Percentiles rank a stretch among this genome's conserved stretches.
These are phyloP conservation scores for Ormyrus pomaceus DNA, from an alignment of 2,888 invertebrate species.

Conservation along the genomic window DNA sequence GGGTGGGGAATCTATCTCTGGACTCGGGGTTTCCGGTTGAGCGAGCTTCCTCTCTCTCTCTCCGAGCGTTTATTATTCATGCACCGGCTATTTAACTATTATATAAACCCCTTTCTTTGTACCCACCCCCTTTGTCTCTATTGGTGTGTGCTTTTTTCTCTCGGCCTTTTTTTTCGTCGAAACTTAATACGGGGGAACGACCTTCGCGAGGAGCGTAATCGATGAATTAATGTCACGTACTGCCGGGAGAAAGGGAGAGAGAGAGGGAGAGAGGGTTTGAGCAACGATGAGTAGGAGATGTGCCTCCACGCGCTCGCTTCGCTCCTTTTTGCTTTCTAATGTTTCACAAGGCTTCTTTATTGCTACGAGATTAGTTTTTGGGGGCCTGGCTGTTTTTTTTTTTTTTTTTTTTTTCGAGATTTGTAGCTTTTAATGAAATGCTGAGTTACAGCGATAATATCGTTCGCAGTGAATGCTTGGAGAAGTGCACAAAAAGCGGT, in stretches of 20 bases:
- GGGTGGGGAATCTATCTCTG: conserved; percentile 17
- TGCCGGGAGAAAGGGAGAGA: not conserved
- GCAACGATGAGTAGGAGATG: too few species aligned
- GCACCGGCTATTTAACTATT: conserved; percentile 21
- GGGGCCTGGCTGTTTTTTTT: too few species aligned
- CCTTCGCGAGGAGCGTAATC: conserved; percentile 46
- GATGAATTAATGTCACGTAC: conserved; percentile 39
- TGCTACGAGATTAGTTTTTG: too few species aligned
- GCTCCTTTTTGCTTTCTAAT: too few species aligned
- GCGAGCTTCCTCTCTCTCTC: conserved; percentile 7
- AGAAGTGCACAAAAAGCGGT: not conserved
- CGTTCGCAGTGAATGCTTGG: too few species aligned
- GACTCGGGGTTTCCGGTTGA: conserved; percentile 47
- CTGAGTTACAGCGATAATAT: too few species aligned
- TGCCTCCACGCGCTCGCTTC: too few species aligned
- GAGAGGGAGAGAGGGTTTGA: not conserved
- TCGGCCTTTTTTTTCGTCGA: not conserved
- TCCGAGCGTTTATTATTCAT: conserved; percentile 45
- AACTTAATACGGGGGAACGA: conserved; percentile 4
- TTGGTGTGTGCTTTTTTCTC: conserved; percentile 3
- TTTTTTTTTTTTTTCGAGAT: not conserved
- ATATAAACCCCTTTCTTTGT: conserved; percentile 45
- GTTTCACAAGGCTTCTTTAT: too few species aligned
- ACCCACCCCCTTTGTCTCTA: conserved; percentile 21
- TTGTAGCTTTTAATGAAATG: too few species aligned